phyloP scores from a whole-genome alignment of 2,888 invertebrate genomes.

The Zaprionus lineosus region DNA sequence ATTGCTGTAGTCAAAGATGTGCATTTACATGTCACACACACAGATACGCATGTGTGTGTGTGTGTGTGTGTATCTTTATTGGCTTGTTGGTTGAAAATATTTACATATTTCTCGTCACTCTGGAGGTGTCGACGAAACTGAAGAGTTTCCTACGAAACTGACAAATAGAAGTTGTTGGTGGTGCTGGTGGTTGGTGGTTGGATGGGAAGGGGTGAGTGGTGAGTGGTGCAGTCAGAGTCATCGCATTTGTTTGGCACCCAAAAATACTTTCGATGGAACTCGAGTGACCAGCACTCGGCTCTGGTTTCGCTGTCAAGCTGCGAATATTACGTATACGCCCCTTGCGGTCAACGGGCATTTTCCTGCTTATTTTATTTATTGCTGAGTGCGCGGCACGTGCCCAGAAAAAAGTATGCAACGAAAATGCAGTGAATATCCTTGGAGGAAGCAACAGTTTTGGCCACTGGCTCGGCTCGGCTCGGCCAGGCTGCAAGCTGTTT shows the following conservation, averaged over 20 bases:
- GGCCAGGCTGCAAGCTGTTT: constrained; percentile 14
- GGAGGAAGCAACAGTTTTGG: constrained; percentile 44
- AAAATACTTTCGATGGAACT: constrained; percentile 42
- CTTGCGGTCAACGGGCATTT: constrained; percentile 26
- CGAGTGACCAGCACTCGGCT: constrained; percentile 32
- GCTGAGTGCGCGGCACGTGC: constrained; percentile 29
- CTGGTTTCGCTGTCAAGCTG: neutral
- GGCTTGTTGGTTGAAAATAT: too few species aligned
- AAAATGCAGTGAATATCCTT: neutral
- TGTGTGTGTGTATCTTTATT: neutral
- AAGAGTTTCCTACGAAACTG: too few species aligned
- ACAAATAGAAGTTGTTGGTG: too few species aligned
- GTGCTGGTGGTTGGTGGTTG: too few species aligned
- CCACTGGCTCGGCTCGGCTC: neutral
- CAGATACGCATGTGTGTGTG: neutral
- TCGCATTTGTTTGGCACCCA: constrained; percentile 30
- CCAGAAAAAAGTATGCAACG: constrained; percentile 36
- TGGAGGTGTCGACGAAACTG: too few species aligned
- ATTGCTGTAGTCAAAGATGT: too few species aligned
- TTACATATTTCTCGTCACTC: too few species aligned
- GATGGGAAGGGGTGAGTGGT: too few species aligned
- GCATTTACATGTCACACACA: too few species aligned
- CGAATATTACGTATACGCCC: constrained; percentile 54
- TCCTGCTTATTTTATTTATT: constrained; percentile 12
- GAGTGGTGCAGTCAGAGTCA: too few species aligned